A percentile compares a stretch with the other conserved stretches of the same genome.
Evolutionary conservation across 92 coral and sea anemone species (phyloP).

Genomic region (Actinostola sp.): DNA sequence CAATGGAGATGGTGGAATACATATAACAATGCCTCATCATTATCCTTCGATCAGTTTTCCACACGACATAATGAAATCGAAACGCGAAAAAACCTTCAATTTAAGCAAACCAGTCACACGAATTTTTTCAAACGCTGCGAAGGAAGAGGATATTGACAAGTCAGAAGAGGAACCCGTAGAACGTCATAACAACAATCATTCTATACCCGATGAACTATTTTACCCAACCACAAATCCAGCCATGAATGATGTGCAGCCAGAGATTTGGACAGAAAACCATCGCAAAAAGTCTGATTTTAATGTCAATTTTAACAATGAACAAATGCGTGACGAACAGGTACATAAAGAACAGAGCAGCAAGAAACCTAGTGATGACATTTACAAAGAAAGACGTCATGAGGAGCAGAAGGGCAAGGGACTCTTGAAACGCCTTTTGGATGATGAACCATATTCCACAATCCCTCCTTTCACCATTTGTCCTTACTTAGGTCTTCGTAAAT

Average conservation of each 20-base stretch:
- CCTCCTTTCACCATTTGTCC: constrained; percentile 62
- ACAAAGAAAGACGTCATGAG: neutral
- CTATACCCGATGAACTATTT: neutral
- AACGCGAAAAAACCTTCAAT: no score
- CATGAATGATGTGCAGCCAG: neutral
- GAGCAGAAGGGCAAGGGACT: neutral
- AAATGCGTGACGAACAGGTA: neutral
- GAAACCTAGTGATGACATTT: neutral
- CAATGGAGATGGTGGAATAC: neutral
- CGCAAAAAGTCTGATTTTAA: neutral
- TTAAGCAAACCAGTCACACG: no score
- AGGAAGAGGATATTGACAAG: no score
- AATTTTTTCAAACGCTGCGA: no score
- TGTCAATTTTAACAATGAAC: neutral
- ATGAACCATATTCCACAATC: constrained; percentile 17
- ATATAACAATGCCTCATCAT: neutral
- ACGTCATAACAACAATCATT: neutral
- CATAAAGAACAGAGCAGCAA: neutral
- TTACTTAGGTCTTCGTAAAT: constrained; percentile 55
- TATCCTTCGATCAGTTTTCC: neutral
- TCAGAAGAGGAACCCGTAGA: no score
- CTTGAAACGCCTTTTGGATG: constrained; percentile 18
- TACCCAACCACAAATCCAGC: neutral
- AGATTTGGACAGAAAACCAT: neutral
- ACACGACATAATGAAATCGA: no score